Base-by-base conservation (phyloP, 2,797 vertebrate genomes). In the Centropyge bicolor region DNA sequence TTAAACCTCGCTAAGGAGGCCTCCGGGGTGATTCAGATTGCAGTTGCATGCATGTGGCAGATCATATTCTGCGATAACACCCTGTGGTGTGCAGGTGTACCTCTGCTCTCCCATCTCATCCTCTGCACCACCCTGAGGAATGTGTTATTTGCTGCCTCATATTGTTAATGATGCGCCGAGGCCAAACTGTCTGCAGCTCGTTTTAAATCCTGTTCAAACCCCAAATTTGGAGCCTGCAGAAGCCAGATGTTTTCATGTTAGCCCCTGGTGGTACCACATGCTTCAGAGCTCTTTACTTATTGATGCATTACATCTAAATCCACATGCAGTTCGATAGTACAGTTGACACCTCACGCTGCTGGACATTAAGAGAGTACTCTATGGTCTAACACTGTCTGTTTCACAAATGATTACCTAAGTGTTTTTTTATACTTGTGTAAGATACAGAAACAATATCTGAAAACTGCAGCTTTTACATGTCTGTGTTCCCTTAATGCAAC, bases 1-100 rank as follows among this genome's bases (percentile, higher is more conserved):
- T 70, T 63, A 75, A 82, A 84, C 41, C 57, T 73, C 4, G 54
- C 71, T 48, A 57, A 73, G 62, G 74, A 75, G 46, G 76, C 74
- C 73, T 80, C 77, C 1, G 27, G 73, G 78, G 54, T 54, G 38
- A 70, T 78, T 81, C 78, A 61, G 63, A 79, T 75, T 82, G 51
- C 59, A 35, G 57, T 14, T 38, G 48, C 57, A 31, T 73, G 61
- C 52, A 66, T 68, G 72, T 70, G 59, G 45, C 63, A 81, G 76
- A 88, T 82, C 70, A 70, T 74, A 70, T 81, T 76, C 52, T 61
- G 72, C 19, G 36, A 71, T 68, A 35, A 75, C 46, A 4, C 61
- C 81, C 85, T 40, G 51, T 65, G 45, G 61, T 71, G 31, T 54
- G 51, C 57, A n/a, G 40, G 27, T 63, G 20, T 56, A 80, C 76